Conservation (phyloP, 1,140 invertebrate genomes). For the Metopolophium dirhodum region DNA sequence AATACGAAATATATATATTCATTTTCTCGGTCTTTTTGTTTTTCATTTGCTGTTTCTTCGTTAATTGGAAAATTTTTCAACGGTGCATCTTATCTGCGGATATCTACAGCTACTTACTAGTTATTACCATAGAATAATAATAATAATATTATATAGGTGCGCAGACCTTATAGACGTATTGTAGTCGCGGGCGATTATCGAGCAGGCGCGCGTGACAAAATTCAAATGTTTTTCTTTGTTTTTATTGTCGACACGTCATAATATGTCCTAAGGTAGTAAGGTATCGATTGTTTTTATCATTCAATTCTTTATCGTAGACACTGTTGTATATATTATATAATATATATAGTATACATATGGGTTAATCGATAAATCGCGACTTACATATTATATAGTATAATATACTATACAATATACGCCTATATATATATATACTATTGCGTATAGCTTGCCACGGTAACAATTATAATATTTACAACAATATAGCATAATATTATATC, state of each 20-base stretch:
- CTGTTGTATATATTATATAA: not conserved
- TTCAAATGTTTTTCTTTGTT: conserved; percentile 32
- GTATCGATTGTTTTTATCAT: not conserved
- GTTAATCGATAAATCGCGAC: not conserved
- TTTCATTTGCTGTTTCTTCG: not conserved
- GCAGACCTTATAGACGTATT: not conserved
- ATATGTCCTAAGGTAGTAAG: not conserved
- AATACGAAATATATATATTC: too few species aligned
- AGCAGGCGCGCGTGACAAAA: conserved; percentile 19
- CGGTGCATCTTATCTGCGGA: not conserved
- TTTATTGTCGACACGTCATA: not conserved
- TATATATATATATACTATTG: too few species aligned
- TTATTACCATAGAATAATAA: not conserved
- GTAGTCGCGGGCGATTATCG: not conserved
- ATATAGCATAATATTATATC: not conserved
- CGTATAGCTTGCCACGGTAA: not conserved
- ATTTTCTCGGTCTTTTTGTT: not conserved
- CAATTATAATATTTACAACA: not conserved
- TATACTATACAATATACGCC: not conserved
- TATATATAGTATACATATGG: not conserved
- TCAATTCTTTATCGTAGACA: not conserved
- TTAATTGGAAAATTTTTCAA: not conserved
- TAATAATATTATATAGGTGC: not conserved
- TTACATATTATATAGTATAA: not conserved
- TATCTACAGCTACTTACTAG: not conserved